These are phyloP conservation scores for Bothrops jararaca DNA, from an alignment of 2,113 vertebrate genomes.

Conservation along the genomic window DNA sequence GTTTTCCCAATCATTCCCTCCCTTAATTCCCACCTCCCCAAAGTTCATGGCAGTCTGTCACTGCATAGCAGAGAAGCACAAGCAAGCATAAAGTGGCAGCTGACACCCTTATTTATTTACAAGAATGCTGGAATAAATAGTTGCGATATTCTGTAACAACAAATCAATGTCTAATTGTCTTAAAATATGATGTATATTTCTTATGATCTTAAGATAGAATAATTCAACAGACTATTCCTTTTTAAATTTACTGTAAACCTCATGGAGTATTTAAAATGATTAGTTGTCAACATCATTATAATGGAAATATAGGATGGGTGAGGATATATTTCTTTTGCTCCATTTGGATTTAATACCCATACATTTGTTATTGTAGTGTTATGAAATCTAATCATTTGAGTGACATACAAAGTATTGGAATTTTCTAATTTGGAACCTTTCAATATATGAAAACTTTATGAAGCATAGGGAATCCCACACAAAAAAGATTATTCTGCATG, in stretches of 20 bases:
- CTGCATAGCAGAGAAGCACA: background rate
- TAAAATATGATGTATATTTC: background rate
- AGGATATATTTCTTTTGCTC: background rate
- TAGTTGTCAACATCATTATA: background rate
- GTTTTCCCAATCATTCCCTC: background rate
- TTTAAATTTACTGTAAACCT: background rate
- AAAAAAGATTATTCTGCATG: background rate
- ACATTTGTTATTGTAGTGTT: background rate
- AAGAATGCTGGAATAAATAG: background rate
- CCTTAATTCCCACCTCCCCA: background rate
- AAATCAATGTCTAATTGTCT: background rate
- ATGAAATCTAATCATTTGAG: background rate
- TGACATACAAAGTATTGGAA: background rate
- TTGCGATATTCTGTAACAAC: background rate
- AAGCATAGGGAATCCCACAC: background rate
- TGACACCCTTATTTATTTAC: background rate
- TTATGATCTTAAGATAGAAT: background rate
- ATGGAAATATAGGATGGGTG: background rate
- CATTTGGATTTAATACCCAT: background rate
- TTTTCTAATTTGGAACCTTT: background rate
- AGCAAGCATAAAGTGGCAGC: background rate
- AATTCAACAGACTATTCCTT: background rate
- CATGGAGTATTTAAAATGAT: background rate
- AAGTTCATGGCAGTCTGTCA: background rate
- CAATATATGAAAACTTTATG: background rate